phyloP scores from a whole-genome alignment of 2,888 invertebrate species.

The Morinoia aosen region DNA sequence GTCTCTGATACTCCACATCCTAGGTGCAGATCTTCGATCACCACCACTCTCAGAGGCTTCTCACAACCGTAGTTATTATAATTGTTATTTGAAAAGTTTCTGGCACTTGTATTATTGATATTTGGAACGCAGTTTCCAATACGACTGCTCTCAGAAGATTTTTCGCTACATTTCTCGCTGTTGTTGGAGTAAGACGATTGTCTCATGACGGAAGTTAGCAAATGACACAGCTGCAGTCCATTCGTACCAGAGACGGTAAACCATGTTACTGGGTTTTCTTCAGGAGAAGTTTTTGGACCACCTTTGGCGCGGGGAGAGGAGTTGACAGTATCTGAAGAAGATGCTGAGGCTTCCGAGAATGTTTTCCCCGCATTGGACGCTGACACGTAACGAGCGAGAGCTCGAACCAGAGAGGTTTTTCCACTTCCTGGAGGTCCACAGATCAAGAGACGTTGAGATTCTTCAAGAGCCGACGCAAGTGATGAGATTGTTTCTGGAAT shows the following conservation, averaged over 20 bases:
- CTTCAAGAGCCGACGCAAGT: conserved; percentile 50
- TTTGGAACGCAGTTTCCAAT: not conserved
- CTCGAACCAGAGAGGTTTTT: conserved; percentile 58
- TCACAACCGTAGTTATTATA: not conserved
- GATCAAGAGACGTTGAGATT: conserved; percentile 59
- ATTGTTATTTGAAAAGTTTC: not conserved
- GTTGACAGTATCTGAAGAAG: not conserved
- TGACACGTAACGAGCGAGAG: conserved; percentile 56
- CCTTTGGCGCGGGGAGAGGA: not conserved
- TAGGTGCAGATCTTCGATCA: not conserved
- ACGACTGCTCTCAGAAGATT: not conserved
- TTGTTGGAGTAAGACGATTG: not conserved
- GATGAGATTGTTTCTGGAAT: conserved; percentile 51
- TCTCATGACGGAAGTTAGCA: not conserved
- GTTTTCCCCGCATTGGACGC: not conserved
- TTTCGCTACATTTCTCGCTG: not conserved
- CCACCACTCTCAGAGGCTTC: not conserved
- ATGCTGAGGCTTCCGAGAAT: not conserved
- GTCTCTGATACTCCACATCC: conserved; percentile 61
- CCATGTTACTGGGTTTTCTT: not conserved
- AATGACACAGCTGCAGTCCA: conserved; percentile 16
- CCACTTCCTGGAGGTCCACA: conserved; percentile 60
- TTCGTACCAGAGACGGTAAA: conserved; percentile 39
- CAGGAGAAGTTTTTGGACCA: not conserved
- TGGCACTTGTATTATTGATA: not conserved